phyloP scores from a whole-genome alignment of 2,113 vertebrate genomes.

The Clupea harengus region DNA sequence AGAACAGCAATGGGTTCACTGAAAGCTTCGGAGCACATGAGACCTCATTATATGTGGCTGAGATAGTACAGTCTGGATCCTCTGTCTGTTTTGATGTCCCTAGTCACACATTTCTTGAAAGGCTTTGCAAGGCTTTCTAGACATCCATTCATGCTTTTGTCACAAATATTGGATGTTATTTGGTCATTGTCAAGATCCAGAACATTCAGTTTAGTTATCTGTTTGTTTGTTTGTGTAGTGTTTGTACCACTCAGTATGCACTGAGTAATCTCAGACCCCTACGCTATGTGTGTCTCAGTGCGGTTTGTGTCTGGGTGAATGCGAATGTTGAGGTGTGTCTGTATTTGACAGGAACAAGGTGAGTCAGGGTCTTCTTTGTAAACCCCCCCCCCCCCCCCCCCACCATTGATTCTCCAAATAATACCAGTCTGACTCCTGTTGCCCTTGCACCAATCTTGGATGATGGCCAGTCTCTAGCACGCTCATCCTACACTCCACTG shows the following conservation, averaged over 20 bases:
- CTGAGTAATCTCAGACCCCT: neutral
- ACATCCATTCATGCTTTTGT: too few relatives aligned
- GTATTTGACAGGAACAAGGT: neutral
- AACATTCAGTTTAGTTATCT: neutral
- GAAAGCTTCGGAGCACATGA: neutral
- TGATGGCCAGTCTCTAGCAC: too few relatives aligned
- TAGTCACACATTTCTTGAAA: neutral
- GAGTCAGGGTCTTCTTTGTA: neutral
- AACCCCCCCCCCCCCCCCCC: too few relatives aligned
- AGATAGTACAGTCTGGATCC: neutral
- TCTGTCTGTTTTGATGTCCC: neutral
- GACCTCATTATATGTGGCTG: neutral
- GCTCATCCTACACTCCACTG: too few relatives aligned
- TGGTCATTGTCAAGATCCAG: too few relatives aligned
- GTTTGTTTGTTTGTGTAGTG: neutral
- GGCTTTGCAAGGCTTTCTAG: too few relatives aligned
- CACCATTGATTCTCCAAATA: neutral
- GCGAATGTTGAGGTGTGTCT: neutral
- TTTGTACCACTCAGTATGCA: too few relatives aligned
- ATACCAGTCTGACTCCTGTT: too few relatives aligned
- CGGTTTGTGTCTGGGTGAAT: neutral
- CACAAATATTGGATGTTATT: too few relatives aligned
- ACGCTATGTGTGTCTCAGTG: neutral
- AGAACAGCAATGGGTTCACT: neutral
- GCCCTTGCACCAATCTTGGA: too few relatives aligned